Conservation (phyloP, 2,888 invertebrate species). For the Agrochola macilenta region DNA sequence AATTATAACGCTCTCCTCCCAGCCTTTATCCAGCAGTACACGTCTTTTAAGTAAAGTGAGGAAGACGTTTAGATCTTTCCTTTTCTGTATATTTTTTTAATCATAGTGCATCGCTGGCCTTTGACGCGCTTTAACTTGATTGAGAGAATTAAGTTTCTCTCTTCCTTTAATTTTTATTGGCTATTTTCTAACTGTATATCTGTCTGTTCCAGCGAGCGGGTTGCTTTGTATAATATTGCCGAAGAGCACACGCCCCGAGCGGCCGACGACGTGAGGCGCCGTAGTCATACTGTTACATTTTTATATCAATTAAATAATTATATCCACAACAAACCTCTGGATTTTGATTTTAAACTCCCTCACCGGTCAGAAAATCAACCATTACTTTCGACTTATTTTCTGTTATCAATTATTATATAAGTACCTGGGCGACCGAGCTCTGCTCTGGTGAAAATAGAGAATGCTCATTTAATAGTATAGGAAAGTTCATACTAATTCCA, state of each 20-base stretch:
- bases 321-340: constrained; percentile 64
- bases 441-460: no score
- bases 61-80: not conserved
- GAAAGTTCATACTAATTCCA: no score
- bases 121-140: not conserved
- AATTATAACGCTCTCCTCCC: not conserved
- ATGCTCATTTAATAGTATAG: no score
- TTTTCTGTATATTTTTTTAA: not conserved
- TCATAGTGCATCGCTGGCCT: not conserved
- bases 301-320: constrained; percentile 81
- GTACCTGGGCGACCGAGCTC: no score
- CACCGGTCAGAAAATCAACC: not conserved
- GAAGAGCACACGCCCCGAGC: constrained; percentile 88
- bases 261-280: constrained; percentile 74
- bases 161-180: no score
- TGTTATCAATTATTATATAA: no score
- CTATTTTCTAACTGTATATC: not conserved
- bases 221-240: constrained; percentile 89
- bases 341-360: constrained; percentile 24
- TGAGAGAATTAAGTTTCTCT: no score
- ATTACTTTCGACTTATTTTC: not conserved
- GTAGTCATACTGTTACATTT: constrained; percentile 75
- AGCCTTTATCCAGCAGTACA: not conserved
- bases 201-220: constrained; percentile 89
- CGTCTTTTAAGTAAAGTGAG: not conserved